These are phyloP conservation scores for Varroa destructor DNA, from an alignment of 1,140 invertebrate species.

Conservation along the genomic window DNA sequence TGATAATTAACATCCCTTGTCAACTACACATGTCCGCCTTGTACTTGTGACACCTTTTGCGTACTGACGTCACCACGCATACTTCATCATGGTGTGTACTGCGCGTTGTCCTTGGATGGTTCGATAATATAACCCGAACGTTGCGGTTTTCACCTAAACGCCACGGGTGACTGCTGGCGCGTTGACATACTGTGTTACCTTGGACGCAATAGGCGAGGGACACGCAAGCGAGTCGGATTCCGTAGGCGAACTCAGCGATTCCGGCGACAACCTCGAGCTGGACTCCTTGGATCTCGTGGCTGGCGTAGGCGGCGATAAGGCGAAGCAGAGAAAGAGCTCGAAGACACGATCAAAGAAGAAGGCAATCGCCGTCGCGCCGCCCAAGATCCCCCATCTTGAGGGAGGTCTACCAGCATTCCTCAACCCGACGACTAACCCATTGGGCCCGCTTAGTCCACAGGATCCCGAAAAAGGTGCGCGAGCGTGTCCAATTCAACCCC, in stretches of 20 bases:
- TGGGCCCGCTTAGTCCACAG: constrained; percentile 19
- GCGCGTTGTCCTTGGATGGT: too few relatives aligned
- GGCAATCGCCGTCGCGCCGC: constrained; percentile 67
- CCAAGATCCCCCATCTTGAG: constrained; percentile 54
- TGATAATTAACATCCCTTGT: too few relatives aligned
- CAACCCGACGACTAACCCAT: not conserved
- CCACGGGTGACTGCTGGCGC: too few relatives aligned
- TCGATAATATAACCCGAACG: too few relatives aligned
- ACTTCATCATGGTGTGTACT: too few relatives aligned
- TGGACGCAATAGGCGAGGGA: not conserved
- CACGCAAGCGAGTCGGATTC: constrained; percentile 21
- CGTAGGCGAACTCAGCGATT: constrained; percentile 32
- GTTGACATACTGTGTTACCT: too few relatives aligned
- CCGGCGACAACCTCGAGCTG: constrained; percentile 36
- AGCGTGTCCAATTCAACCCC: not conserved
- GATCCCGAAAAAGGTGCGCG: constrained; percentile 38
- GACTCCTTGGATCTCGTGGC: constrained; percentile 50
- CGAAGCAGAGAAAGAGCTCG: constrained; percentile 53
- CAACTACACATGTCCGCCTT: too few relatives aligned
- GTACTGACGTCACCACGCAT: too few relatives aligned
- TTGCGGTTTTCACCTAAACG: too few relatives aligned
- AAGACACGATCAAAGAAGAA: constrained; percentile 57
- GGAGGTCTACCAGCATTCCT: constrained; percentile 31
- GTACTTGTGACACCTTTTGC: too few relatives aligned
- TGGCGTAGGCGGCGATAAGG: constrained; percentile 53